These are phyloP conservation scores for Propithecus coquereli DNA, from an alignment of 2,113 vertebrate species.

Conservation along the genomic window DNA sequence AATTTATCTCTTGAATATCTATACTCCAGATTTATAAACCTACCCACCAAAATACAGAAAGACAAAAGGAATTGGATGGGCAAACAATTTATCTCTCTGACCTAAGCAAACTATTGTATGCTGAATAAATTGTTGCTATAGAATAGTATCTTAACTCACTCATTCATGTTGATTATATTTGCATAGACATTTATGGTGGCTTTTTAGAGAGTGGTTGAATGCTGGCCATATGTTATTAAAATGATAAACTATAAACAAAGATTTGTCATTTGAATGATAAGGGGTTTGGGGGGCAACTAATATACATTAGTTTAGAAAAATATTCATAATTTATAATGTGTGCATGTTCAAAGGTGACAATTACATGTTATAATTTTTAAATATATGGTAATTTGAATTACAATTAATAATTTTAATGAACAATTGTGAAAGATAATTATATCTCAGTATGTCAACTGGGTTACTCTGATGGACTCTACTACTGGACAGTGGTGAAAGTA, in stretches of 20 bases:
- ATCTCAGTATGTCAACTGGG: slow-evolving; percentile 73
- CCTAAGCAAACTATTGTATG: neutral
- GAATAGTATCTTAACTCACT: neutral
- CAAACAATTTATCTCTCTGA: neutral
- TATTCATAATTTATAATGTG: slow-evolving; percentile 46
- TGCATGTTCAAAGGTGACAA: slow-evolving; percentile 64
- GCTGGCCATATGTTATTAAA: neutral
- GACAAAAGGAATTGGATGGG: neutral
- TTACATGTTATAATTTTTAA: slow-evolving; percentile 73
- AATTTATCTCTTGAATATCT: neutral
- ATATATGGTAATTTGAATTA: slow-evolving; percentile 75
- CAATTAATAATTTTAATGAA: slow-evolving; percentile 74
- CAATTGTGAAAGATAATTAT: slow-evolving; percentile 76
- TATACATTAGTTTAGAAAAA: slow-evolving; percentile 41
- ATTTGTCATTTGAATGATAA: slow-evolving; percentile 53
- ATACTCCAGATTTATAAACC: neutral
- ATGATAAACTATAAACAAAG: slow-evolving; percentile 26
- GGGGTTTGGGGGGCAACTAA: neutral
- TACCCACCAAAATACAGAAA: neutral
- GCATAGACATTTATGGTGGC: neutral
- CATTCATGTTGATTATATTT: neutral
- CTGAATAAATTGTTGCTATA: neutral
- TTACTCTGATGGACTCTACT: slow-evolving; percentile 62
- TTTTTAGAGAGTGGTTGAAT: neutral
- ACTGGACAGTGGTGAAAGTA: slow-evolving; percentile 39